phyloP scores from a whole-genome alignment of 2,888 invertebrate species.

The Standfussiana lucernea region DNA sequence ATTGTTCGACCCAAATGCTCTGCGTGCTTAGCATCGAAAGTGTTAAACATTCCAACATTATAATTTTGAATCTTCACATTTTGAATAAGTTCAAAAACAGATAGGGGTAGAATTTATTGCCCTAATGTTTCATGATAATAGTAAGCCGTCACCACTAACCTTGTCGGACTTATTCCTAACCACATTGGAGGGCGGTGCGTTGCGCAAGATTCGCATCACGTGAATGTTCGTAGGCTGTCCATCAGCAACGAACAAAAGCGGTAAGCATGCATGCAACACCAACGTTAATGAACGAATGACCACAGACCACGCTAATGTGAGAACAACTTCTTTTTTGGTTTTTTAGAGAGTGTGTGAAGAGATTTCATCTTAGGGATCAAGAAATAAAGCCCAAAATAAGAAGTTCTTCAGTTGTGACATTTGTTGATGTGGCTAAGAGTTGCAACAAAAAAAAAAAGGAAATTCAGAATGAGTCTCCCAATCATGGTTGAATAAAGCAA shows the following conservation, averaged over 20 bases:
- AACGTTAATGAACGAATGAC: constrained; percentile 60
- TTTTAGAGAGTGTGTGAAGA: neutral
- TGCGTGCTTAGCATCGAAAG: too few relatives aligned
- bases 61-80: neutral
- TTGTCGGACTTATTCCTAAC: constrained; percentile 96
- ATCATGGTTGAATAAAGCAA: constrained; percentile 31
- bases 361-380: neutral
- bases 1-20: too few relatives aligned
- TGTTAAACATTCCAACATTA: constrained; percentile 19
- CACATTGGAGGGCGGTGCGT: constrained; percentile 96
- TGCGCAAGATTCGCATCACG: constrained; percentile 95
- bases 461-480: constrained; percentile 11
- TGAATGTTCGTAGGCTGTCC: constrained; percentile 94
- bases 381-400: constrained; percentile 12
- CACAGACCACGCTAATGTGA: constrained; percentile 36
- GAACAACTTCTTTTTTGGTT: constrained; percentile 30
- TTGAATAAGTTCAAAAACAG: neutral
- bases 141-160: constrained; percentile 90
- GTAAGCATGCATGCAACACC: constrained; percentile 87
- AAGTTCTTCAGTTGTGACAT: constrained; percentile 12
- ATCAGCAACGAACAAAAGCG: constrained; percentile 69
- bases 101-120: neutral
- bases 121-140: constrained; percentile 32
- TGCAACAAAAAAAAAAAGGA: constrained; percentile 33
- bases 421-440: constrained; percentile 9